A percentile compares a stretch with the other conserved stretches of the same genome.
These are phyloP conservation scores for Leptinotarsa peninsularis DNA, from an alignment of 2,888 invertebrate species.

Conservation along the genomic window DNA sequence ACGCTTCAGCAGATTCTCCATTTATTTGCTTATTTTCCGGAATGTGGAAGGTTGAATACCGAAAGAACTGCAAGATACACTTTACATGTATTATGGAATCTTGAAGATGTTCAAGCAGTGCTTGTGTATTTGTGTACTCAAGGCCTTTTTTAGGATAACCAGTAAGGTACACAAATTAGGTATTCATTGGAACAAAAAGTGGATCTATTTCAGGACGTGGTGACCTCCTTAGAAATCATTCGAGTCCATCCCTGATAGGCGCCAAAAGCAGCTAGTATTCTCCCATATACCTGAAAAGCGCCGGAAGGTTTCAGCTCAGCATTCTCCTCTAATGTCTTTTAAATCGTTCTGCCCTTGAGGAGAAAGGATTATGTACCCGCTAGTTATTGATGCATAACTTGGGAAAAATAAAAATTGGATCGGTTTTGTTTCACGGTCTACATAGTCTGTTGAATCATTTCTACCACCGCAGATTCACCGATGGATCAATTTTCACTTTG, in stretches of 20 bases:
- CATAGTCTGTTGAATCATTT: constrained; percentile 23
- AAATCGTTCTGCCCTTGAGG: constrained; percentile 56
- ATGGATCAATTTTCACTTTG: constrained; percentile 1
- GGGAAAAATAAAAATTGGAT: constrained; percentile 49
- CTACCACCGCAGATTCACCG: constrained; percentile 10
- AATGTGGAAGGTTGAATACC: too few relatives aligned
- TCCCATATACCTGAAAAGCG: constrained; percentile 51
- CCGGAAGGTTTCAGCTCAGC: constrained; percentile 53
- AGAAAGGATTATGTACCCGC: constrained; percentile 48
- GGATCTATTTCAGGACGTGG: neutral
- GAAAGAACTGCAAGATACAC: too few relatives aligned
- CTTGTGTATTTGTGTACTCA: too few relatives aligned
- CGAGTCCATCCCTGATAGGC: constrained; percentile 34
- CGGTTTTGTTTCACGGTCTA: constrained; percentile 46
- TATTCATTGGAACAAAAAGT: too few relatives aligned
- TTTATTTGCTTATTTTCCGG: too few relatives aligned
- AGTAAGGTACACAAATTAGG: too few relatives aligned
- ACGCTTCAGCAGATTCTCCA: too few relatives aligned
- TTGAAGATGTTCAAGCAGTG: too few relatives aligned
- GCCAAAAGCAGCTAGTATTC: constrained; percentile 47
- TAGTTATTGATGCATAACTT: constrained; percentile 50
- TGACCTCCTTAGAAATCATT: neutral
- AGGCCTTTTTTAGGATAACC: too few relatives aligned
- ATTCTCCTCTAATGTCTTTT: constrained; percentile 56
- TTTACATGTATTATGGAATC: too few relatives aligned